These are phyloP conservation scores for Uloborus diversus DNA, from an alignment of 1,140 invertebrate genomes.

Conservation along the genomic window DNA sequence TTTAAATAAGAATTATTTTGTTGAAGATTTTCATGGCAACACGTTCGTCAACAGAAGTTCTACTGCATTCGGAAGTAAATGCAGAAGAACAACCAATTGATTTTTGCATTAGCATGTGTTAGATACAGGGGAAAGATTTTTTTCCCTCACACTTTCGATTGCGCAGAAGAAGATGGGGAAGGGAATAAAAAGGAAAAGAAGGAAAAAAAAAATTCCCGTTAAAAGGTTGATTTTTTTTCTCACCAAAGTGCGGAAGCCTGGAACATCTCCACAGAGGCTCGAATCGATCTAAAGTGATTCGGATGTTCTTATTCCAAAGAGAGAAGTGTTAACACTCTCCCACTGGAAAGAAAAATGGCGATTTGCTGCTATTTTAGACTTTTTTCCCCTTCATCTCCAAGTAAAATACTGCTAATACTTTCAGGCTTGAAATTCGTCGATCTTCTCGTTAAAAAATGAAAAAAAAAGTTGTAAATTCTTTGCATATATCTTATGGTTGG, in stretches of 20 bases:
- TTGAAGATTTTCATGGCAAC: too few species aligned
- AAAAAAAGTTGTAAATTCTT: too few species aligned
- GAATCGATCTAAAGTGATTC: conserved; percentile 53
- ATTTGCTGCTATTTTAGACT: conserved; percentile 27
- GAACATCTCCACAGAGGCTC: conserved; percentile 45
- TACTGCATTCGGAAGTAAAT: too few species aligned
- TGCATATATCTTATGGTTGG: too few species aligned
- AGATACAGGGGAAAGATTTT: not conserved
- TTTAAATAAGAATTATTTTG: too few species aligned
- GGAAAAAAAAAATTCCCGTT: conserved; percentile 33
- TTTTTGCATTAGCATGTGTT: too few species aligned
- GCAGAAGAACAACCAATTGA: too few species aligned
- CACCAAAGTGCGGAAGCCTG: conserved; percentile 17
- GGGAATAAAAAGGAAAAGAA: not conserved
- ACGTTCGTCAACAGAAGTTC: too few species aligned
- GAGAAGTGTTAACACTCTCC: conserved; percentile 45
- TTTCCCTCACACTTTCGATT: not conserved
- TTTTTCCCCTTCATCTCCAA: conserved; percentile 13
- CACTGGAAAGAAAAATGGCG: conserved; percentile 35
- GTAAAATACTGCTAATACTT: conserved; percentile 46
- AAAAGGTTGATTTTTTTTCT: conserved; percentile 41
- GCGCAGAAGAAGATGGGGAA: not conserved
- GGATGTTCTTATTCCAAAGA: conserved; percentile 53
- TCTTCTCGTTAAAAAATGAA: too few species aligned
- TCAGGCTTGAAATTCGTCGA: conserved; percentile 35